Percentiles rank a stretch among this genome's conserved stretches.
These are phyloP conservation scores for cat (Felis catus) DNA, from an alignment of 2,113 vertebrate species.

Conservation along the genomic window F.catus_Fca126_mat1.0 CM031416.1:78265501-78266000, in stretches of 20 bases:
- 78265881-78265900: neutral
- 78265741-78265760: neutral
- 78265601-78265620: too few species aligned
- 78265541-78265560: neutral
- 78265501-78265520: neutral
- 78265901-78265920: neutral
- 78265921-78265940: neutral
- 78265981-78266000: neutral
- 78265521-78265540: neutral
- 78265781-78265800: neutral
- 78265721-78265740: slow-evolving; percentile 18
- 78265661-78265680: too few species aligned
- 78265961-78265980: neutral
- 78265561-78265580: too few species aligned
- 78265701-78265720: too few species aligned
- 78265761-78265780: neutral
- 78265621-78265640: too few species aligned
- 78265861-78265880: neutral
- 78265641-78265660: too few species aligned
- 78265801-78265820: neutral
- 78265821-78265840: neutral
- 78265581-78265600: too few species aligned
- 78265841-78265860: neutral
- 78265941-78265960: neutral
- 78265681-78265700: too few species aligned